These are phyloP conservation scores for Tangara arthus DNA, from an alignment of 2,797 vertebrate genomes.

Conservation along the genomic window DNA sequence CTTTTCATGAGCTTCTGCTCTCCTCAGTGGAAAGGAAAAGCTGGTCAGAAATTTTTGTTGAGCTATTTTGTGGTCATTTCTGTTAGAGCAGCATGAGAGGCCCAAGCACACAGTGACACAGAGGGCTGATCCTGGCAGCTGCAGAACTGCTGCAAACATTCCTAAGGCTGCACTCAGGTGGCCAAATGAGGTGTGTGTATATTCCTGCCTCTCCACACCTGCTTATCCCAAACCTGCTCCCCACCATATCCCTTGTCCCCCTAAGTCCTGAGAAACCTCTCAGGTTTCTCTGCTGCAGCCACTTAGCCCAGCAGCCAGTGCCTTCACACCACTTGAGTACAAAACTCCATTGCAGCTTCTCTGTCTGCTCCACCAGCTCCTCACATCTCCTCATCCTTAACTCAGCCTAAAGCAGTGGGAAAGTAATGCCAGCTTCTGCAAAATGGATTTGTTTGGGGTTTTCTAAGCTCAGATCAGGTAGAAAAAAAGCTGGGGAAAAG, in stretches of 20 bases:
- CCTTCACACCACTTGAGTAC: background rate
- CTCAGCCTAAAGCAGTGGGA: background rate
- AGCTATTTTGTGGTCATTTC: background rate
- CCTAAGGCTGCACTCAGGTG: background rate
- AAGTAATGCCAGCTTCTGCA: background rate
- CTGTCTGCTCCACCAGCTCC: background rate
- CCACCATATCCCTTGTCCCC: accelerated
- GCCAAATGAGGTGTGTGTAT: background rate
- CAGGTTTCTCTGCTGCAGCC: background rate
- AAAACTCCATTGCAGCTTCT: background rate
- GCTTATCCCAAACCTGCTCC: background rate
- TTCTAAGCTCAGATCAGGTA: background rate
- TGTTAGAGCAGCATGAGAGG: background rate
- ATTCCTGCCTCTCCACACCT: background rate
- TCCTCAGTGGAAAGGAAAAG: background rate
- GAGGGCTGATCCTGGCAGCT: background rate
- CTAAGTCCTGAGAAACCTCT: background rate
- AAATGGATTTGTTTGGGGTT: background rate
- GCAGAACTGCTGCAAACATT: background rate
- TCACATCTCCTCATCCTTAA: background rate
- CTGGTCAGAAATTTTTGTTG: background rate
- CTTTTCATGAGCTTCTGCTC: background rate
- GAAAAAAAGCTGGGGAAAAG: background rate
- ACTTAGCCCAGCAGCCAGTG: background rate
- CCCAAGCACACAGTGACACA: background rate